A percentile compares a stretch with the other conserved stretches of the same genome.
Evolutionary conservation across 2,797 vertebrate genomes (phyloP).

Genomic region (Falco cherrug): DNA sequence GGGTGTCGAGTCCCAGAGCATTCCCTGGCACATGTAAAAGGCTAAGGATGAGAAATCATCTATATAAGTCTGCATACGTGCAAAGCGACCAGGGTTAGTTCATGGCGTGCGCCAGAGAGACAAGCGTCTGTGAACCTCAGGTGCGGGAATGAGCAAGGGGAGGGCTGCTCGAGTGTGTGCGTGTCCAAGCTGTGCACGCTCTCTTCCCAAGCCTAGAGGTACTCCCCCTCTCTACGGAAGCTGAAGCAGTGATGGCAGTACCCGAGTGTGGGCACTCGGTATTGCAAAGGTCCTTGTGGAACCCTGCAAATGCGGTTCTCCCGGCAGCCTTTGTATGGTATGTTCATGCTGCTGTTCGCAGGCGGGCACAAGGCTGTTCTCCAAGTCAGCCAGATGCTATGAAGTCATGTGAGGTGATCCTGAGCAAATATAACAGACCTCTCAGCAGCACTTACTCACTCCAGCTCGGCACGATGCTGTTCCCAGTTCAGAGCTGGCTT

Average conservation of each 20-base stretch:
- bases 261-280: not conserved
- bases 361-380: not conserved
- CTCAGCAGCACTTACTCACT: not conserved
- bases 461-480: not conserved
- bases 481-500: not conserved
- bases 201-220: not conserved
- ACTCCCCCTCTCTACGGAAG: not conserved
- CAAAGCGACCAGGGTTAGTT: fast-evolving
- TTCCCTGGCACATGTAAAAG: not conserved
- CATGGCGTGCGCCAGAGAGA: fast-evolving
- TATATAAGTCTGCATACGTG: not conserved
- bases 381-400: conserved; percentile 48
- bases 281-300: not conserved
- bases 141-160: not conserved
- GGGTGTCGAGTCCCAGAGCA: not conserved
- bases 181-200: fast-evolving
- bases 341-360: not conserved
- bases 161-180: not conserved
- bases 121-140: fast-evolving
- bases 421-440: conserved; percentile 17
- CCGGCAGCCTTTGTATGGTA: not conserved
- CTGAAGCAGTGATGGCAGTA: not conserved
- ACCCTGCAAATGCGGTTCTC: not conserved
- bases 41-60: not conserved
- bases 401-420: conserved; percentile 33